These are phyloP conservation scores for Platysteira castanea DNA, from an alignment of 2,113 vertebrate species.

Conservation along the genomic window DNA sequence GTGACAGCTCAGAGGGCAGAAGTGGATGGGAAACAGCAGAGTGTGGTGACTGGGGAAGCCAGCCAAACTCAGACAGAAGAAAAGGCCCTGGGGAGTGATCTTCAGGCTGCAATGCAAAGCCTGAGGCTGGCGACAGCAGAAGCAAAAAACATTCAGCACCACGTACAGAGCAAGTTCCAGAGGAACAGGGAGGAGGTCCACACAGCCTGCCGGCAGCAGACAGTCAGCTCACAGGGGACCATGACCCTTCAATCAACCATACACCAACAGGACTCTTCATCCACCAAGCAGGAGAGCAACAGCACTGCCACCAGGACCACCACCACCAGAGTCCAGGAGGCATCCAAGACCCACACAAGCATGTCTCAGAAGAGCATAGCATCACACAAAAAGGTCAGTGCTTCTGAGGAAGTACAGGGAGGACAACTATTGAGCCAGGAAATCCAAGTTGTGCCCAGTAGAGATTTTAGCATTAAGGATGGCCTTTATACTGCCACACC, in stretches of 20 bases:
- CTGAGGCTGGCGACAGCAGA: slow-evolving; percentile 77
- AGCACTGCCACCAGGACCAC: slow-evolving; percentile 26
- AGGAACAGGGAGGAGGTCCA: slow-evolving; percentile 29
- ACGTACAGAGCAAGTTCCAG: slow-evolving; percentile 71
- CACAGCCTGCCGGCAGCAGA: slow-evolving; percentile 7
- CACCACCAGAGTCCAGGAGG: slow-evolving; percentile 42
- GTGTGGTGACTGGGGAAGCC: background rate
- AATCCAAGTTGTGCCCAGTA: slow-evolving; percentile 52
- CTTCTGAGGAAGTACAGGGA: slow-evolving; percentile 72
- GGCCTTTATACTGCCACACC: slow-evolving; percentile 70
- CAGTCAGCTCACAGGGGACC: background rate
- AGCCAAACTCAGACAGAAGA: background rate
- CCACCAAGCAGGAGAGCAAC: slow-evolving; percentile 2
- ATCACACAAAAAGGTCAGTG: slow-evolving; percentile 91
- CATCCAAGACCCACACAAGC: slow-evolving; percentile 62
- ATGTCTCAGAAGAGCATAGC: slow-evolving; percentile 60
- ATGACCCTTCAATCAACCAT: background rate
- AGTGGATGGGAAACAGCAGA: background rate
- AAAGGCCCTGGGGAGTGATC: slow-evolving; percentile 48
- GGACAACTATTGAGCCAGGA: slow-evolving; percentile 66
- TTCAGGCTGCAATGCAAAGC: slow-evolving; percentile 76
- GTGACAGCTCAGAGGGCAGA: background rate
- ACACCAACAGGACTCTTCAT: background rate
- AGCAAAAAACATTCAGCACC: slow-evolving; percentile 77
- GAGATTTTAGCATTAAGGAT: slow-evolving; percentile 73